Percentiles rank a stretch among this genome's conserved stretches.
These are phyloP conservation scores for Caenorhabditis afra DNA, from an alignment of 2,888 invertebrate species.

Conservation along the genomic window DNA sequence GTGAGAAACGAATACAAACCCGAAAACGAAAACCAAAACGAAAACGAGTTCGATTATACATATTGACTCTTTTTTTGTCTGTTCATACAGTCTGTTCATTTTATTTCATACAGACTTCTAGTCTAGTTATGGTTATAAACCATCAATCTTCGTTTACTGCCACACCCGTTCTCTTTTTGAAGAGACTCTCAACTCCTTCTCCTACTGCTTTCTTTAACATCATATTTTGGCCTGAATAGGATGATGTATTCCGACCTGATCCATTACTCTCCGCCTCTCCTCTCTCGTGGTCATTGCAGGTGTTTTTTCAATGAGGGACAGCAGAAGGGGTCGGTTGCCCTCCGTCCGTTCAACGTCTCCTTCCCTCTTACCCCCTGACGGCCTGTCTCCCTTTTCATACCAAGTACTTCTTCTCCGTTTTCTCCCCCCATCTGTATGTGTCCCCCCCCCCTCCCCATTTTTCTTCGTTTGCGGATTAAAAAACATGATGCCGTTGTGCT, in stretches of 20 bases:
- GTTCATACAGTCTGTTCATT: slow-evolving; percentile 14
- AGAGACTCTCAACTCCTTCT: background rate
- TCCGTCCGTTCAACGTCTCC: slow-evolving; percentile 26
- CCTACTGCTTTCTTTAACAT: background rate
- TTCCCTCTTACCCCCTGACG: slow-evolving; percentile 8
- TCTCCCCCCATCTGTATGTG: slow-evolving; percentile 10
- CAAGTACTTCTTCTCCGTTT: slow-evolving; percentile 22
- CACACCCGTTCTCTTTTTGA: slow-evolving; percentile 5
- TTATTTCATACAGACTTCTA: slow-evolving; percentile 8
- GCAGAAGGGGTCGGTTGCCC: slow-evolving; percentile 4
- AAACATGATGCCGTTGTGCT: slow-evolving; percentile 12
- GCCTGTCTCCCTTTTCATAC: slow-evolving; percentile 12
- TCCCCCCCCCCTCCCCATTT: no score
- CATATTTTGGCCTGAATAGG: no score
- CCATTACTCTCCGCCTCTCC: slow-evolving; percentile 5
- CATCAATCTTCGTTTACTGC: slow-evolving; percentile 7
- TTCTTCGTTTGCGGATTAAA: slow-evolving; percentile 54
- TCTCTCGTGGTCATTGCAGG: slow-evolving; percentile 29
- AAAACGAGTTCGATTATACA: no score
- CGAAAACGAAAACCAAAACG: no score
- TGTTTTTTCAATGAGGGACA: slow-evolving; percentile 39
- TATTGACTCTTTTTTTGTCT: slow-evolving; percentile 5
- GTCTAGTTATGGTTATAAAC: slow-evolving; percentile 23
- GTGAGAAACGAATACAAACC: slow-evolving; percentile 37
- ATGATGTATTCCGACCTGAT: no score